These are phyloP conservation scores for Lasiurus borealis DNA, from an alignment of 2,113 vertebrate species.

Conservation along the genomic window DNA sequence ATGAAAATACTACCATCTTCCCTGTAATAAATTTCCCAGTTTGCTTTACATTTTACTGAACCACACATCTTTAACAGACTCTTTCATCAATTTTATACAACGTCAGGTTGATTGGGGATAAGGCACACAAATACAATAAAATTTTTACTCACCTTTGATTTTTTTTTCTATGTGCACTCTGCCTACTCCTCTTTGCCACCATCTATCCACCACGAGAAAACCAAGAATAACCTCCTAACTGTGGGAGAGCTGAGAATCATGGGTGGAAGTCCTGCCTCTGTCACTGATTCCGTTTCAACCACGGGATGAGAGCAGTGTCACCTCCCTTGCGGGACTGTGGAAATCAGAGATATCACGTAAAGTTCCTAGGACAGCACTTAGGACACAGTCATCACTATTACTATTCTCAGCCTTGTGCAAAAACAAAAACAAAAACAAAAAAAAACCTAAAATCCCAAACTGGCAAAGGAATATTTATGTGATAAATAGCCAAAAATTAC, in stretches of 20 bases:
- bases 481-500: conserved; percentile 67
- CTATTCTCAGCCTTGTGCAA: conserved; percentile 57
- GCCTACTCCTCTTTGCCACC: neutral
- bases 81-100: conserved; percentile 9
- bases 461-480: conserved; percentile 52
- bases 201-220: conserved; percentile 49
- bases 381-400: conserved; percentile 34
- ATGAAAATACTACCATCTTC: conserved; percentile 26
- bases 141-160: conserved; percentile 12
- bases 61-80: conserved; percentile 1
- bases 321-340: neutral
- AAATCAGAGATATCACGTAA: neutral
- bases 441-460: conserved; percentile 48
- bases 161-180: conserved; percentile 7
- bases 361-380: conserved; percentile 34
- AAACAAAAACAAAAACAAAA: conserved; percentile 38
- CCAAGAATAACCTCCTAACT: conserved; percentile 5
- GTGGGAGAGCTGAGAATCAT: neutral
- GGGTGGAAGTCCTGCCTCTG: neutral
- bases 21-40: conserved; percentile 48
- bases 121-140: neutral
- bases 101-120: neutral
- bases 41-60: conserved; percentile 54
- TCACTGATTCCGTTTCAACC: conserved; percentile 31
- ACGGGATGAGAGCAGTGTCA: neutral